Evolutionary conservation across 2,888 invertebrate species (phyloP).

Genomic region (Callimorpha dominula): DNA sequence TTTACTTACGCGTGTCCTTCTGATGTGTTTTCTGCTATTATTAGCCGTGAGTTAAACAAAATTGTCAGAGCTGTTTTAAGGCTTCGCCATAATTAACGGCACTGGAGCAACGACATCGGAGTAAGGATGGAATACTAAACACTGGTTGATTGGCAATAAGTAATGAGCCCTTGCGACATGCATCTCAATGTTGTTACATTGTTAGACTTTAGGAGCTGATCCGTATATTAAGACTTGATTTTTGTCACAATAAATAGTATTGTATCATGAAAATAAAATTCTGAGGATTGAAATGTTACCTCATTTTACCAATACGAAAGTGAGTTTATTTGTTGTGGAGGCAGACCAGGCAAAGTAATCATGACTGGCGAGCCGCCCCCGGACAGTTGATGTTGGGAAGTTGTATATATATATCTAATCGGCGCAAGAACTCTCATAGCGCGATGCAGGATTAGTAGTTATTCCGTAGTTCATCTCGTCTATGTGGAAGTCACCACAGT

Average conservation of each 20-base stretch:
- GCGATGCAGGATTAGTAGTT: no score
- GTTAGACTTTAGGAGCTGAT: neutral
- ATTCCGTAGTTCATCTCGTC: no score
- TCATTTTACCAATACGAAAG: neutral
- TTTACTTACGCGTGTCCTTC: neutral
- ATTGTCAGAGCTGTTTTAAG: slow-evolving; percentile 15
- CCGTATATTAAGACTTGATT: neutral
- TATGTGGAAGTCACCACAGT: no score
- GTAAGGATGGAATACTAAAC: slow-evolving; percentile 24
- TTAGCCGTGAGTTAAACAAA: slow-evolving; percentile 12
- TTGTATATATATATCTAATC: no score
- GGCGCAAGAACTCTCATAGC: no score
- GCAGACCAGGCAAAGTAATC: no score
- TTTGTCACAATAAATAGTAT: neutral
- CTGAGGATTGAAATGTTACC: neutral
- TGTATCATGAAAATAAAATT: neutral
- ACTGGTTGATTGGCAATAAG: slow-evolving; percentile 25
- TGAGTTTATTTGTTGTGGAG: no score
- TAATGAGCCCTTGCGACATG: slow-evolving; percentile 17
- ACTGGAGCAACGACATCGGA: slow-evolving; percentile 19
- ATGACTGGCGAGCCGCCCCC: no score
- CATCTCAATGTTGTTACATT: slow-evolving; percentile 18
- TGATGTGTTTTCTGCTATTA: slow-evolving; percentile 13
- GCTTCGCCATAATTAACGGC: slow-evolving; percentile 21
- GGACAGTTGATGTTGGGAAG: no score